phyloP scores from a whole-genome alignment of 2,797 vertebrate species.

The Etheostoma perlongum region DNA sequence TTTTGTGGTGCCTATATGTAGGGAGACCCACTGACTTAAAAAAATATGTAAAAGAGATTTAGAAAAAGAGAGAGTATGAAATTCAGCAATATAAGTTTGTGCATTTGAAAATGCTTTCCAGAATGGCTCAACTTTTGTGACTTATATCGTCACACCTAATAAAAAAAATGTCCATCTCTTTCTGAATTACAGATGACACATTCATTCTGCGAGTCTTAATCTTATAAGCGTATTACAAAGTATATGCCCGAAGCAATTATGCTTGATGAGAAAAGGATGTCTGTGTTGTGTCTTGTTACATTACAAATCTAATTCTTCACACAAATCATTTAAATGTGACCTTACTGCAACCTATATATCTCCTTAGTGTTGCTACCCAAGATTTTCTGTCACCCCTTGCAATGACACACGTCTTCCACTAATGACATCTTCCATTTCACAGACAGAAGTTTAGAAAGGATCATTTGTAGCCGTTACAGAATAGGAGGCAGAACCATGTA shows the following conservation, averaged over 20 bases:
- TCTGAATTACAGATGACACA: conserved; percentile 76
- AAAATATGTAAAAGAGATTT: conserved; percentile 15
- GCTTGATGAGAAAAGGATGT: conserved; percentile 75
- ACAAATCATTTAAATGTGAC: conserved; percentile 78
- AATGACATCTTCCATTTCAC: conserved; percentile 41
- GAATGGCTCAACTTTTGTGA: conserved; percentile 51
- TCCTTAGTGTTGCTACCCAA: conserved; percentile 57
- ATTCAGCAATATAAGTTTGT: conserved; percentile 19
- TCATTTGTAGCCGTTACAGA: conserved; percentile 59
- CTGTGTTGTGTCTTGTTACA: conserved; percentile 77
- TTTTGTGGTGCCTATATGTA: conserved; percentile 12
- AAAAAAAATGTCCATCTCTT: conserved; percentile 65
- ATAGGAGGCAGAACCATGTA: conserved; percentile 20
- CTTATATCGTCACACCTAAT: conserved; percentile 65
- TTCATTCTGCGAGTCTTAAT: conserved; percentile 78
- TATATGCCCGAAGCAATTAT: conserved; percentile 79
- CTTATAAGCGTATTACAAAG: conserved; percentile 77
- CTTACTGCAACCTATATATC: conserved; percentile 57
- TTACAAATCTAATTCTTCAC: conserved; percentile 81
- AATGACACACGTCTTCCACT: conserved; percentile 34
- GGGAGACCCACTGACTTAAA: not conserved
- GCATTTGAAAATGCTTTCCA: conserved; percentile 30
- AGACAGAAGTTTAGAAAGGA: conserved; percentile 63
- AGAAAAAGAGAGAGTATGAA: not conserved
- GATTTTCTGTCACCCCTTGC: conserved; percentile 60